Conservation (phyloP, 2,113 vertebrate genomes). For the Fulica atra region DNA sequence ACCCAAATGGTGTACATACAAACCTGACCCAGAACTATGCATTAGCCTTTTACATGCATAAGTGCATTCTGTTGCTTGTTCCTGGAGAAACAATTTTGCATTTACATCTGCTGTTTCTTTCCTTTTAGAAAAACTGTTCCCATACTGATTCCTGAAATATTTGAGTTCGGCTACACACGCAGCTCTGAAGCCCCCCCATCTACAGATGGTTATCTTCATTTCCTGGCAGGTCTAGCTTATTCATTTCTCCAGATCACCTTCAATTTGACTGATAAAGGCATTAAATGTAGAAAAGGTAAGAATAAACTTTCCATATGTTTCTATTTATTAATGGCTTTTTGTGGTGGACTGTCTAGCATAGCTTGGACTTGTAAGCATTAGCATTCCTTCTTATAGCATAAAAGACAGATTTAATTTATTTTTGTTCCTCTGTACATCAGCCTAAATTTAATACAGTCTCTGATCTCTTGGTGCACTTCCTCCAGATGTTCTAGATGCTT, state of each 20-base stretch:
- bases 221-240: background rate
- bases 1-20: background rate
- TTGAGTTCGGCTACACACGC: background rate
- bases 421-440: background rate
- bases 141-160: background rate
- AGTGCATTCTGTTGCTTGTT: background rate
- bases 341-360: background rate
- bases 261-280: background rate
- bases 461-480: background rate
- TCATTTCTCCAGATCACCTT: background rate
- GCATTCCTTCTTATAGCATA: background rate
- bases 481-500: background rate
- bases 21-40: background rate
- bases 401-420: background rate
- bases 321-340: background rate
- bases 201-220: background rate
- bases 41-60: background rate
- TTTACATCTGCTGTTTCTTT: background rate
- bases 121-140: background rate
- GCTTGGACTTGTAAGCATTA: background rate
- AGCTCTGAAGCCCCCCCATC: background rate
- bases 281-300: background rate
- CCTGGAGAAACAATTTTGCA: background rate
- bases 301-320: background rate
- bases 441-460: background rate